These are phyloP conservation scores for Metridium senile DNA, from an alignment of 92 coral and sea anemone genomes.

Conservation along the genomic window DNA sequence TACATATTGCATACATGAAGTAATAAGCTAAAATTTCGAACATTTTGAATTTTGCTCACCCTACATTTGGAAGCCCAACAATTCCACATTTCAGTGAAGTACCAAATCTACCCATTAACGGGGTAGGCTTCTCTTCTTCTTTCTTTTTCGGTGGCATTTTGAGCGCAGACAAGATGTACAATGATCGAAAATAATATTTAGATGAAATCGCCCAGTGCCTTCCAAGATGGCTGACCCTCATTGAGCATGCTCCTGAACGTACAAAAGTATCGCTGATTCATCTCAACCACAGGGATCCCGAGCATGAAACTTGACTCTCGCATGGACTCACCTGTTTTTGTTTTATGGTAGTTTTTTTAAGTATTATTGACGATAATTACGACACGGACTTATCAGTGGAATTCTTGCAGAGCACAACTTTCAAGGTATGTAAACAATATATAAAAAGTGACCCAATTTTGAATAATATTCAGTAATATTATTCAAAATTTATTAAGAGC, in stretches of 20 bases:
- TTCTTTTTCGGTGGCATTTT: constrained; percentile 99
- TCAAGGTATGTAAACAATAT: no score
- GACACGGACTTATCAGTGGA: no score
- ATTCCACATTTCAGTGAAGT: constrained; percentile 96
- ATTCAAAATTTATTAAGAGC: no score
- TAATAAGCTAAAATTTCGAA: neutral
- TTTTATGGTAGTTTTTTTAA: no score
- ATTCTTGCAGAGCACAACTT: no score
- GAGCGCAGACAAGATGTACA: constrained; percentile 43
- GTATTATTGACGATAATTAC: no score
- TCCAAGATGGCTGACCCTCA: constrained; percentile 70
- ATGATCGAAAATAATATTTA: constrained; percentile 35
- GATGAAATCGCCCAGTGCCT: constrained; percentile 25
- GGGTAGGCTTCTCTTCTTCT: constrained; percentile 83
- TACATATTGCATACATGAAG: neutral
- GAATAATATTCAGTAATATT: no score
- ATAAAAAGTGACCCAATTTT: no score
- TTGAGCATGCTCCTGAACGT: constrained; percentile 48
- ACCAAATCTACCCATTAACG: constrained; percentile 95
- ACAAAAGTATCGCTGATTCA: constrained; percentile 8
- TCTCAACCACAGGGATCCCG: constrained; percentile 29
- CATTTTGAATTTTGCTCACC: constrained; percentile 47
- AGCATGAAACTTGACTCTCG: neutral
- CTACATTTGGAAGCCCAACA: constrained; percentile 97
- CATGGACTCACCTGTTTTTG: neutral